phyloP scores from a whole-genome alignment of 2,113 vertebrate genomes.

The Scopus umbretta region DNA sequence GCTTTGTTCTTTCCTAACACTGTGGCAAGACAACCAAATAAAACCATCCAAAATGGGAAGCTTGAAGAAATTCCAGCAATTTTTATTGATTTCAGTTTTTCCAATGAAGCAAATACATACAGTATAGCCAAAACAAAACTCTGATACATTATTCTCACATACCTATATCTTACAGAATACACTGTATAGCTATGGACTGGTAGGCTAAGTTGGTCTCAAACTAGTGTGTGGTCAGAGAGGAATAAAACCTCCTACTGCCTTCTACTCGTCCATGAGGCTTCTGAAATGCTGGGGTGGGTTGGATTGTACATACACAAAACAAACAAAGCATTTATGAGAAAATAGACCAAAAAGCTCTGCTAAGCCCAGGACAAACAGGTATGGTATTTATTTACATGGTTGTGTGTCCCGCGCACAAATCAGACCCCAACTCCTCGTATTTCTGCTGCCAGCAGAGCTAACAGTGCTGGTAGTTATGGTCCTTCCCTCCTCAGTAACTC shows the following conservation, averaged over 20 bases:
- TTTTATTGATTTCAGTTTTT: constrained; percentile 69
- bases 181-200: constrained; percentile 36
- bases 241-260: constrained; percentile 40
- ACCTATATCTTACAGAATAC: constrained; percentile 62
- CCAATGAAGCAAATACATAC: constrained; percentile 67
- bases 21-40: background rate
- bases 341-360: background rate
- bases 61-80: constrained; percentile 48
- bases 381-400: constrained; percentile 50
- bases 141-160: constrained; percentile 40
- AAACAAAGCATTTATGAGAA: constrained; percentile 32
- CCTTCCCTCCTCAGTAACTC: background rate
- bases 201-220: constrained; percentile 17
- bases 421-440: background rate
- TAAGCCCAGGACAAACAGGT: background rate
- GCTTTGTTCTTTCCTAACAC: background rate
- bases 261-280: constrained; percentile 42
- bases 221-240: constrained; percentile 8
- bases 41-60: background rate
- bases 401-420: background rate
- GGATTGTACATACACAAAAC: constrained; percentile 49
- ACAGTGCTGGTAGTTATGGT: background rate
- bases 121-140: constrained; percentile 57
- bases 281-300: constrained; percentile 57
- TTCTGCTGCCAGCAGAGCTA: background rate